Base-by-base conservation (phyloP, 2,888 invertebrate species). In the Tortrix viridana region DNA sequence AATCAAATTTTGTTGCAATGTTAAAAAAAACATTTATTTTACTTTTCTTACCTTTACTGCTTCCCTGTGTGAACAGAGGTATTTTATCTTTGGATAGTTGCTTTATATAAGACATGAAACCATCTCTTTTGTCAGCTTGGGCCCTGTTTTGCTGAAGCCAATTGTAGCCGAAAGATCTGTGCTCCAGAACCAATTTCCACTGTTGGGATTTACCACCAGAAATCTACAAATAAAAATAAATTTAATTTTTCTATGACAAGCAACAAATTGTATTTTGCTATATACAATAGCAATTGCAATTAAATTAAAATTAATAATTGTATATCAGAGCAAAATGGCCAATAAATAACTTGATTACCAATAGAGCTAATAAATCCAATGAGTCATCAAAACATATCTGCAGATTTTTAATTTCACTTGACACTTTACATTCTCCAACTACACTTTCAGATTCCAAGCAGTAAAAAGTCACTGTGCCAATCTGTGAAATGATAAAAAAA, bases 121-220 rank as follows among this genome's bases (percentile, higher is more conserved):
- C 80, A 67, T 92, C 92, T 63, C 58, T 87, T 60, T 78, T 90
- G 52, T 92, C 92, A 71, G 76, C 82, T 66, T 89, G 88, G 14
- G 81, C 78, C 65, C 85, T 73, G 18, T 78, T 84, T 71, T 90
- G 91, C 63, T 85, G 84, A 4, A 92, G 94, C 94, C 96, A 97
- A 55, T 95, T 94, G 79, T 96, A 96, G 56, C 95, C 94, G 69
- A 93, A 94, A 2, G 95, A 94, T 70, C 95, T 94, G 76, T 97
- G 96, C 80, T 98, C 97, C 59, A 98, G 86, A 32, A 97, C 86
- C 63, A 98, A 86, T 71, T 96, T 95, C 95, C 96, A 97, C 79
- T 98, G 97, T 68, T 95, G 95, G 41, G 95, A 95, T 69, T 94
- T 93, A 38, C 93, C 93, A 60, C 94, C 94, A 7, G 96, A 95